Base-by-base conservation (phyloP, 2,797 vertebrate genomes). In the Lycodopsis pacificus region DNA sequence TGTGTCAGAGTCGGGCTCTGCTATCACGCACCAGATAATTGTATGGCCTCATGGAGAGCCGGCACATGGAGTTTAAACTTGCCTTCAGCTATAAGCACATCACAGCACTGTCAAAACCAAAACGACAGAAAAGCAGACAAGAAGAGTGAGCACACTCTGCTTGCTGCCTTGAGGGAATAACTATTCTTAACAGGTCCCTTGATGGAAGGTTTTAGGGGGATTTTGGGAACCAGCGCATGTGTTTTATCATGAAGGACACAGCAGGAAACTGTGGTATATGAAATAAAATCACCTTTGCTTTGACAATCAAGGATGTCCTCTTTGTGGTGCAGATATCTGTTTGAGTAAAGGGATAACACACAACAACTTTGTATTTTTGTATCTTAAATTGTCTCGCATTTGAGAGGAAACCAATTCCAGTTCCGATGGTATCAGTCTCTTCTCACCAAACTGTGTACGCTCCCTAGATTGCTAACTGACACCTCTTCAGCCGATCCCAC, bases 1-100 rank as follows among this genome's bases (percentile, higher is more conserved):
- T 14, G 73, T 77, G 83, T 91, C 86, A 83, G 81, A 88, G 76
- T 80, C 72, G 66, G 71, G 48, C 76, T 80, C 81, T 71, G 79
- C 89, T 83, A 89, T 91, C 87, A 91, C 77, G 79, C 77, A 69
- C 75, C 48, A 68, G 83, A 90, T 94, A 92, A 94, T 91, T 92
- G 92, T 82, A 82, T 84, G 78, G 87, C 74, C 61, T 86, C 86
- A 80, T 77, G 51, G 67, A 87, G 86, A 80, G 88, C 68, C 70
- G 59, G 73, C 72, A 56, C 84, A 73, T 65, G 75, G 79, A 84
- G 82, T 88, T 91, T 73, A 51, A 80, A 83, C 68, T 81, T 78
- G 89, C 85, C 86, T 82, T 83, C 57, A 87, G 89, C 84, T 80
- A 85, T 76, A 56, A 68, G 78, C 84, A 46, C 77, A 77, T 83